Evolutionary conservation across 2,113 vertebrate genomes (phyloP), one percentile per base, ranked within the genome.

Genomic region (Gorsachius goisagi): DNA sequence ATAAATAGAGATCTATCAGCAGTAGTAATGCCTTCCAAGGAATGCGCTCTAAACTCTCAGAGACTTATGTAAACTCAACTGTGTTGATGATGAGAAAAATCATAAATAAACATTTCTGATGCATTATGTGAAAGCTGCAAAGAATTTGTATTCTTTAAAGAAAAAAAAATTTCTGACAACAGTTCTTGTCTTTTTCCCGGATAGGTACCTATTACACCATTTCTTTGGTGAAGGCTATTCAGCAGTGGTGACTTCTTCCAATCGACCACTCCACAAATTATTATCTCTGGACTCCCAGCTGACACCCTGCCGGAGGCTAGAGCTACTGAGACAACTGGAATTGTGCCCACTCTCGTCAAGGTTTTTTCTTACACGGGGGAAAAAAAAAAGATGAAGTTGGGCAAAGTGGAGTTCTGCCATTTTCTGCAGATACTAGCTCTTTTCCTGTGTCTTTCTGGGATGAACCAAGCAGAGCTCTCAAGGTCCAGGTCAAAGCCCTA

Each of bases 401-500:
- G 98, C 89, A 98, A 96, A 98, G 97, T 97, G 96, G 98, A 98
- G 77, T 96, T 98, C 86, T 98, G 98, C 97, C 98, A 98, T 96
- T 98, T 98, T 97, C 97, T 99, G 95, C 98, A 98, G 97, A 97
- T 99, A 33, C 92, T 99, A 81, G 97, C 98, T 23, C 98, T 99
- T 92, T 98, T 99, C 92, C 96, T 98, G 45, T 98, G 98, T 97
- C 96, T 99, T 94, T 97, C 98, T 97, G 98, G 98, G 83, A 98
- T 97, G 97, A 98, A 97, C 89, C 98, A 98, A 97, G 98, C 98
- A 90, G 98, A 99, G 94, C 95, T 97, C 82, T 98, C 98, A 33
- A 97, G 97, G 97, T 98, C 99, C 80, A 97, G 83, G 83, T 98
- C 98, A 91, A 98, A 98, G 72, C 97, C 97, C 53, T 98, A 98